These are phyloP conservation scores for Malurus splendens DNA, from an alignment of 2,797 vertebrate species.

Conservation along the genomic window DNA sequence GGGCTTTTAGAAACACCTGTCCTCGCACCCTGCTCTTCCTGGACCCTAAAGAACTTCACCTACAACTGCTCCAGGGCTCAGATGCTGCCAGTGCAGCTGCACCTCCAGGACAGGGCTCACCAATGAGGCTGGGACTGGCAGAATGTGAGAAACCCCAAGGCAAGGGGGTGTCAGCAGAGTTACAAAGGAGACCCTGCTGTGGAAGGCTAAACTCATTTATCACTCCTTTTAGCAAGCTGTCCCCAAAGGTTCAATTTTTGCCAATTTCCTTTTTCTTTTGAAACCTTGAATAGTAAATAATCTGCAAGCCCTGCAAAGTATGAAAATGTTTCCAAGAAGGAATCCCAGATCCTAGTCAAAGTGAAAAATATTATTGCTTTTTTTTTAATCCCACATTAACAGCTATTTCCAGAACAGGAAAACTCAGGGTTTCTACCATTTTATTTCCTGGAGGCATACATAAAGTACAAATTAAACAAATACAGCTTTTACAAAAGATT, in stretches of 20 bases:
- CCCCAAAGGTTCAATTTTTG: neutral
- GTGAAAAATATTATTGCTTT: neutral
- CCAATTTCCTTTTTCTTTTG: neutral
- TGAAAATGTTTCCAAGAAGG: neutral
- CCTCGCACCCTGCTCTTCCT: neutral
- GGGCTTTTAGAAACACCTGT: neutral
- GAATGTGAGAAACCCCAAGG: neutral
- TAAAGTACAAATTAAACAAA: neutral
- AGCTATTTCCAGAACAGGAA: neutral
- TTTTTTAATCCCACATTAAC: neutral
- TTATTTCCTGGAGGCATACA: neutral
- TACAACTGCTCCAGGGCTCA: neutral
- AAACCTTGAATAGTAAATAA: neutral
- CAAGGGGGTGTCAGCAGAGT: neutral
- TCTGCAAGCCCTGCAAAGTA: neutral
- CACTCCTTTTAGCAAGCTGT: neutral
- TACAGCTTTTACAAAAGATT: neutral
- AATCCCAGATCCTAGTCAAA: neutral
- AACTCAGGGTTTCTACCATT: neutral
- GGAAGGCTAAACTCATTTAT: slow-evolving; percentile 5
- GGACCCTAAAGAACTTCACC: neutral
- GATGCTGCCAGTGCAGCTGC: neutral
- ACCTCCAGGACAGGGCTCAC: neutral
- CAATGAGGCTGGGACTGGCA: neutral
- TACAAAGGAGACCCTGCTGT: neutral